Conservation (phyloP, 2,888 invertebrate genomes). For the Cephus spinipes region DNA sequence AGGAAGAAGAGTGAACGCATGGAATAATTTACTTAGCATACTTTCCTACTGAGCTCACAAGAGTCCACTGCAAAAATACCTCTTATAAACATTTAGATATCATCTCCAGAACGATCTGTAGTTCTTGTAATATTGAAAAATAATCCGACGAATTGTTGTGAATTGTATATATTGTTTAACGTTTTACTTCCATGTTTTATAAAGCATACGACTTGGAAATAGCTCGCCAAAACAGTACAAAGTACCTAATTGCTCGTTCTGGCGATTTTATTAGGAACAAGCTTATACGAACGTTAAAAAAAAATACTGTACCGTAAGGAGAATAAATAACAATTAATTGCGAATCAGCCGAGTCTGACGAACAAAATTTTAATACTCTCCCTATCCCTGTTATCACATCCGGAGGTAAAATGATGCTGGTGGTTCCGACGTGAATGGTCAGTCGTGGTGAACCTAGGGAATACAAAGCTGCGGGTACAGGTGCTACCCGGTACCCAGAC, state of each 20-base stretch:
- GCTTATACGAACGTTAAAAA: constrained; percentile 43
- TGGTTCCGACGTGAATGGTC: constrained; percentile 1
- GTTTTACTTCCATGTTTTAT: constrained; percentile 31
- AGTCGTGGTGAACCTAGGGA: constrained; percentile 26
- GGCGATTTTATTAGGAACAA: constrained; percentile 43
- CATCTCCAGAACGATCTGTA: constrained; percentile 24
- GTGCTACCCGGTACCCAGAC: constrained; percentile 19
- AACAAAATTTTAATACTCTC: background rate
- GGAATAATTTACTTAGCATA: constrained; percentile 18
- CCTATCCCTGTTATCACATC: background rate
- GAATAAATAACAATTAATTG: constrained; percentile 35
- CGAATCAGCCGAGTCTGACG: background rate
- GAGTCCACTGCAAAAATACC: constrained; percentile 18
- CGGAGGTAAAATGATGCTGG: background rate
- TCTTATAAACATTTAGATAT: constrained; percentile 19
- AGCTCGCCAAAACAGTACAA: constrained; percentile 36
- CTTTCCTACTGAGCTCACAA: constrained; percentile 26
- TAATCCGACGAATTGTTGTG: constrained; percentile 22
- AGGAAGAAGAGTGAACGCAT: background rate
- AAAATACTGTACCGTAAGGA: constrained; percentile 44
- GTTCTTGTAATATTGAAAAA: constrained; percentile 23
- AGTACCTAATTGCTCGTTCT: constrained; percentile 35
- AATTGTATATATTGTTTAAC: constrained; percentile 28
- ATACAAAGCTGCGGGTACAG: constrained; percentile 36
- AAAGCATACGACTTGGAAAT: constrained; percentile 32